A percentile compares a stretch with the other conserved stretches of the same genome.
phyloP scores from a whole-genome alignment of 2,797 vertebrate species.

The Morus bassanus region DNA sequence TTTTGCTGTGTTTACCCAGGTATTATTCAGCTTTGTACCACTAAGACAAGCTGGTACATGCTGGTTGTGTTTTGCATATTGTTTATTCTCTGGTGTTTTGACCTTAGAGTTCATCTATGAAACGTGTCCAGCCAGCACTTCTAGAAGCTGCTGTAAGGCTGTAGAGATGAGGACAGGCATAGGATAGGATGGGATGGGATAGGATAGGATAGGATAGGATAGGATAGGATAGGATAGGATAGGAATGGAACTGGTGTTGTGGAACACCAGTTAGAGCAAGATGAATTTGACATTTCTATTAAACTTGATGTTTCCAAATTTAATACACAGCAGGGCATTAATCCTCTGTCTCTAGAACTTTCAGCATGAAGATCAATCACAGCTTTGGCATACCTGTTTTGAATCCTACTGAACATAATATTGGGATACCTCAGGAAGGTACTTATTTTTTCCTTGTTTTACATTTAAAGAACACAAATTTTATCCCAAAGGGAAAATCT shows the following conservation, averaged over 20 bases:
- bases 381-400: not conserved
- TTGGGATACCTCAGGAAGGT: not conserved
- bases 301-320: not conserved
- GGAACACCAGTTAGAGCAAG: not conserved
- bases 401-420: not conserved
- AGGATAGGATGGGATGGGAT: not conserved
- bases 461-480: not conserved
- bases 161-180: not conserved
- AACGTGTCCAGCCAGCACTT: not conserved
- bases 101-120: not conserved
- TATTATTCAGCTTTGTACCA: not conserved
- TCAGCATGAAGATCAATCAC: not conserved
- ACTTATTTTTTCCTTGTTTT: not conserved
- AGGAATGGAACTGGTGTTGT: not conserved
- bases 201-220: not conserved
- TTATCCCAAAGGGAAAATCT: not conserved
- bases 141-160: not conserved
- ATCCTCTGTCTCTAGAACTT: not conserved
- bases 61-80: not conserved
- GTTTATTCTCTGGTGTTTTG: not conserved
- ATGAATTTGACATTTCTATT: not conserved
- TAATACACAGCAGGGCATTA: not conserved
- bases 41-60: not conserved
- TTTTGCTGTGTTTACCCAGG: conserved; percentile 11
- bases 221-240: not conserved